phyloP scores from a whole-genome alignment of 2,113 vertebrate species.

The Crotophaga sulcirostris region DNA sequence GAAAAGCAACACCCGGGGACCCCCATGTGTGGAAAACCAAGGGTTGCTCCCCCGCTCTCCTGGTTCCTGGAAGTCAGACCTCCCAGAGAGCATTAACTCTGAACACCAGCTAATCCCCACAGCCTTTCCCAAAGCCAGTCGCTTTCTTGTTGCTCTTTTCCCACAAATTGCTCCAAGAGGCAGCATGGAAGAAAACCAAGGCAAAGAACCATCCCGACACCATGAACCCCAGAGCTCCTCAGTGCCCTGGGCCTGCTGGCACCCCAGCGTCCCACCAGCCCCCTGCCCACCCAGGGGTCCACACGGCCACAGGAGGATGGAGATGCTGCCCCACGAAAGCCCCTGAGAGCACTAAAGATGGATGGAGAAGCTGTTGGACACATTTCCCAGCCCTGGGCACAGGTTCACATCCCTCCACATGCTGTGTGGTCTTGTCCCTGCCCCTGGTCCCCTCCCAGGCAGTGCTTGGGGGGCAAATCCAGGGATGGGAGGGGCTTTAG shows the following conservation, averaged over 20 bases:
- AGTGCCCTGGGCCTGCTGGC: neutral
- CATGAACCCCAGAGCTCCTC: neutral
- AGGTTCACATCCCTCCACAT: fast-evolving
- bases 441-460: neutral
- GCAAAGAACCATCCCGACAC: neutral
- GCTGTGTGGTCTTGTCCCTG: fast-evolving
- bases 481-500: neutral
- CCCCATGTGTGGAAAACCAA: fast-evolving
- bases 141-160: neutral
- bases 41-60: fast-evolving
- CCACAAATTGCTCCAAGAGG: neutral
- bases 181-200: neutral
- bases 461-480: neutral
- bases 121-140: neutral
- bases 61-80: neutral
- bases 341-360: neutral
- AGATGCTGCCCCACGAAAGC: neutral
- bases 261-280: neutral
- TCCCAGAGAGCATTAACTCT: fast-evolving
- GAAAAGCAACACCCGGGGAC: neutral
- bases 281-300: neutral
- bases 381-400: neutral
- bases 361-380: neutral
- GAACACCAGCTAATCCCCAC: neutral
- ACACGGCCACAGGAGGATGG: neutral